Evolutionary conservation across 2,113 vertebrate species (phyloP), one percentile per base, ranked within the genome.

Genomic region (human (Homo sapiens)): DNA sequence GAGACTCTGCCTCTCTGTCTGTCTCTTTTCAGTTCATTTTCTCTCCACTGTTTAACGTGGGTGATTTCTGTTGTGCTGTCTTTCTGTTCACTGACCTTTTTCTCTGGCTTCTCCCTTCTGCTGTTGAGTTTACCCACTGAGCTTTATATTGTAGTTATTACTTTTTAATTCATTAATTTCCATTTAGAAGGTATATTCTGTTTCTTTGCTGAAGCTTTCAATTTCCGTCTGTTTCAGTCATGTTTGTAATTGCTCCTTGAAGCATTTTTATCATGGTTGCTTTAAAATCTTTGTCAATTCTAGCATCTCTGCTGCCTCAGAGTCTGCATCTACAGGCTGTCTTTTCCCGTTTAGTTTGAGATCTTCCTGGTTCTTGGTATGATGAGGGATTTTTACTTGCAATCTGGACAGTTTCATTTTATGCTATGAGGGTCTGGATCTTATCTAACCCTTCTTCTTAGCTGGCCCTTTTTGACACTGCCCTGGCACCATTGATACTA

Each of bases 221-320:
- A 0, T 20, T 27, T 48, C 32, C 23, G 11, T 61, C 35, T 45
- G 61, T 38, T 78, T 85, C n/a, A 2, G 0, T 57, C 20, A 7
- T 25, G 38, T 55, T 73, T 57, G 38, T 20, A 17, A 30, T 48
- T 25, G 76, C 76, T 91, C 25, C 2, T 43, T 10, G 68, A 68
- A 82, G 17, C 89, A 10, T 59, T 66, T n/a, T 68, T 20, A 45
- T 57, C 11, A 2, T 0, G 50, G 40, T 3, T 23, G 86, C 59
- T 59, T 83, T 59, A 13, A 30, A 27, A 4, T 61, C 27, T 52
- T 30, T 43, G 43, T 40, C 45, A 30, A 1, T 30, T 17, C 75
- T 40, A 40, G 18, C 0, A 1, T 6, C 40, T 52, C n/a, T 32
- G 27, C 25, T 40, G 3, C 30, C 32, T 43, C 5, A 0, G n/a